phyloP scores from a whole-genome alignment of 1,140 invertebrate genomes.

The Drosophila grimshawi region DNA sequence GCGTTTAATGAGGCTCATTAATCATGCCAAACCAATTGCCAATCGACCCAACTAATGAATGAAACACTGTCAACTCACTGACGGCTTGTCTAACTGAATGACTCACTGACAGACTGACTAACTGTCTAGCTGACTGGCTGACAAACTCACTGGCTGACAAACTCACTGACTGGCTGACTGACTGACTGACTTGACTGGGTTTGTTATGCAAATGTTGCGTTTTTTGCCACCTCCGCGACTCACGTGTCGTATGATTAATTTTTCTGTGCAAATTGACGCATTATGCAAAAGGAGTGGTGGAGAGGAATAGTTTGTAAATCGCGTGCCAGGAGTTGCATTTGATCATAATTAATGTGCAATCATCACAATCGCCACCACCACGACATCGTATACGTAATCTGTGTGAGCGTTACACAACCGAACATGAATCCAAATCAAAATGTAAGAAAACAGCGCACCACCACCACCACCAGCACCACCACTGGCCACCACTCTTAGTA shows the following conservation, averaged over 20 bases:
- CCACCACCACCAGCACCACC: neutral
- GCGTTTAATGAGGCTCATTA: conserved; percentile 74
- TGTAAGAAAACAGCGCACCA: neutral
- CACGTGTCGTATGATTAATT: conserved; percentile 73
- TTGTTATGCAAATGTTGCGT: conserved; percentile 44
- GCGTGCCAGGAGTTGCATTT: conserved; percentile 38
- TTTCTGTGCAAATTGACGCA: conserved; percentile 46
- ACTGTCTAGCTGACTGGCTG: conserved; percentile 6
- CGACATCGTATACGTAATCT: conserved; percentile 50
- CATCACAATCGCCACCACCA: neutral
- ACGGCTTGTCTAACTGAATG: neutral
- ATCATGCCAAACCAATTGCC: conserved; percentile 58
- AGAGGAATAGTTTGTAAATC: conserved; percentile 17
- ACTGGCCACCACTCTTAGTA: conserved; percentile 1
- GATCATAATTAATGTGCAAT: conserved; percentile 63
- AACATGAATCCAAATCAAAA: neutral
- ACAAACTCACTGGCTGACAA: conserved; percentile 1
- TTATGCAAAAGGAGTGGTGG: conserved; percentile 42
- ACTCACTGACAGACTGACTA: conserved; percentile 8
- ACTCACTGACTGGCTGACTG: neutral
- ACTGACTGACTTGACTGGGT: conserved; percentile 4
- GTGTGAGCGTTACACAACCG: conserved; percentile 20
- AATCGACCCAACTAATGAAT: conserved; percentile 24
- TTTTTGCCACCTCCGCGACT: conserved; percentile 44
- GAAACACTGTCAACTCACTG: conserved; percentile 13